Conservation (phyloP, 2,888 invertebrate species). For the Ptilodon capucinus region DNA sequence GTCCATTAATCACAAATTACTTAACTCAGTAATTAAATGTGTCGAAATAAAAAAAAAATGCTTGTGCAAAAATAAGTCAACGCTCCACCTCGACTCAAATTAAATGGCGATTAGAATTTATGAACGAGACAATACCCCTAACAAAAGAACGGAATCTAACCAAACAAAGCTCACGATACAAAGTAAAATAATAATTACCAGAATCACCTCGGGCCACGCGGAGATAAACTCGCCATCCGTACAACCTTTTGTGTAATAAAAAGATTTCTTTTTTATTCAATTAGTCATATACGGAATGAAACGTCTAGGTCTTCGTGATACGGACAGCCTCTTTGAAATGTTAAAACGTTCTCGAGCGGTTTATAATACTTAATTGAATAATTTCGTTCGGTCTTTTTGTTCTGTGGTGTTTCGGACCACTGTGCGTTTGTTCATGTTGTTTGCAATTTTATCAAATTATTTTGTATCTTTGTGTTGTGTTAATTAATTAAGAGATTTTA, state of each 20-base stretch:
- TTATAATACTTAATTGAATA: conserved; percentile 34
- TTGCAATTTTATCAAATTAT: neutral
- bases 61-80: neutral
- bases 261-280: conserved; percentile 63
- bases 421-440: conserved; percentile 8
- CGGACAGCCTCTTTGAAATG: conserved; percentile 58
- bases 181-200: conserved; percentile 73
- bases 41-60: neutral
- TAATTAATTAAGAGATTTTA: no score
- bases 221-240: conserved; percentile 47
- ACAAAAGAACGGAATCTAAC: conserved; percentile 58
- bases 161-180: conserved; percentile 58
- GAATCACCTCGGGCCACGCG: conserved; percentile 50
- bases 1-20: neutral
- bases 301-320: conserved; percentile 46
- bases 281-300: conserved; percentile 53
- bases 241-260: conserved; percentile 56
- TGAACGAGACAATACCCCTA: conserved; percentile 57
- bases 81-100: conserved; percentile 13
- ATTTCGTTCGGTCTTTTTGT: conserved; percentile 31
- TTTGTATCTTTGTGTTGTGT: conserved; percentile 3
- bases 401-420: conserved; percentile 17
- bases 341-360: conserved; percentile 29
- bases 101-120: conserved; percentile 57
- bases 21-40: neutral